phyloP scores from a whole-genome alignment of 2,113 vertebrate species.

The Crocuta crocuta region DNA sequence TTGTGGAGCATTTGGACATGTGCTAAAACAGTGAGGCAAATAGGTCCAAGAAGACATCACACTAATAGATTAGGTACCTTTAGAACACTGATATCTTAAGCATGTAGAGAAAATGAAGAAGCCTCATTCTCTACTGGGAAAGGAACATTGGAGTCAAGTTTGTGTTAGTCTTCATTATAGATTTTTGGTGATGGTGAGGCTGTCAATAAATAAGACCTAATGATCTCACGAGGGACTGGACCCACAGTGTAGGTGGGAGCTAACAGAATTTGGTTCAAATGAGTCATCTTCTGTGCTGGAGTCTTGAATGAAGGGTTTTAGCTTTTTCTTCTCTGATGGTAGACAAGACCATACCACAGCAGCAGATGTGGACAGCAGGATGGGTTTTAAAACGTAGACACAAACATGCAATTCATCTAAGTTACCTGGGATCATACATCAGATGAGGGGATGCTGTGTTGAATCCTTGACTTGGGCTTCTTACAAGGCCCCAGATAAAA shows the following conservation, averaged over 20 bases:
- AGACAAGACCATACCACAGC: accelerated
- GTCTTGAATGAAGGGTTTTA: neutral
- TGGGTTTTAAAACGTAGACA: neutral
- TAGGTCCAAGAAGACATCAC: neutral
- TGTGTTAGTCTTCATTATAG: neutral
- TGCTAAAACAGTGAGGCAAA: neutral
- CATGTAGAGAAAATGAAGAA: neutral
- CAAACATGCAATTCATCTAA: neutral
- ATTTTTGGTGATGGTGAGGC: neutral
- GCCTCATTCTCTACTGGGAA: neutral
- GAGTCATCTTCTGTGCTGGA: neutral
- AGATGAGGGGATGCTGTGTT: neutral
- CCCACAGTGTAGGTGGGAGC: neutral
- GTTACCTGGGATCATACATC: neutral
- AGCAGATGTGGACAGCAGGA: neutral
- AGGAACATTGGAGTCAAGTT: neutral
- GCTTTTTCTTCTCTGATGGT: neutral
- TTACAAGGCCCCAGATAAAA: neutral
- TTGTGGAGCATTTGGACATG: neutral
- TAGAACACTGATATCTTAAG: neutral
- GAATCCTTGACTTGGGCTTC: neutral
- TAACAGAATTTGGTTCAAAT: neutral
- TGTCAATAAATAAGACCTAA: neutral
- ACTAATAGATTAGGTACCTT: neutral
- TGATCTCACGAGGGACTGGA: neutral